A percentile compares a stretch with the other conserved stretches of the same genome.
Conservation (phyloP, 2,888 invertebrate species). For the Andrena camellia region DNA sequence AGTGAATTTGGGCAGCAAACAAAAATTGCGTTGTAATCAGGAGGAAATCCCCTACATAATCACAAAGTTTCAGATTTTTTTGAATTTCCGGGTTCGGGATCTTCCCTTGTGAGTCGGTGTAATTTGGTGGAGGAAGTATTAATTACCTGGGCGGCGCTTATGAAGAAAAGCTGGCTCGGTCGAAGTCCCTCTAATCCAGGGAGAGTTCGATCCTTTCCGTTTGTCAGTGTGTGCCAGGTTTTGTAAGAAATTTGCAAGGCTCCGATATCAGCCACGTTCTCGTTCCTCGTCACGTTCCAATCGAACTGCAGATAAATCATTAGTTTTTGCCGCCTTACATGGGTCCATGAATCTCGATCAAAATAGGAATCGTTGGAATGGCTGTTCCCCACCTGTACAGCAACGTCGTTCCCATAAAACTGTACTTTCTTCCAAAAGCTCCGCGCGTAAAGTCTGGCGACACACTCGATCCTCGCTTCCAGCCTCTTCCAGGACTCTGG, state of each 20-base stretch:
- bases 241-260: constrained; percentile 86
- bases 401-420: constrained; percentile 85
- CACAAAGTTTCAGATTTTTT: too few relatives aligned
- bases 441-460: constrained; percentile 85
- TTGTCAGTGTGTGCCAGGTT: constrained; percentile 83
- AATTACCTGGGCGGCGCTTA: constrained; percentile 86
- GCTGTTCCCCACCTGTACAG: constrained; percentile 83
- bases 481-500: constrained; percentile 84
- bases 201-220: constrained; percentile 82
- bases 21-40: too few relatives aligned
- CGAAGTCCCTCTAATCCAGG: constrained; percentile 85
- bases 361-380: neutral
- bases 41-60: too few relatives aligned
- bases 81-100: too few relatives aligned
- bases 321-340: too few relatives aligned
- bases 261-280: constrained; percentile 86
- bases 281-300: constrained; percentile 86
- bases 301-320: constrained; percentile 83
- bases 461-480: constrained; percentile 85
- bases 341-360: too few relatives aligned
- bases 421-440: constrained; percentile 84
- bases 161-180: constrained; percentile 86
- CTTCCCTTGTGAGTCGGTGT: too few relatives aligned
- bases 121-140: neutral
- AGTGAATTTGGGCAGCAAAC: too few relatives aligned